Conservation (phyloP, 2,113 vertebrate genomes). For the Chaetodon auriga region DNA sequence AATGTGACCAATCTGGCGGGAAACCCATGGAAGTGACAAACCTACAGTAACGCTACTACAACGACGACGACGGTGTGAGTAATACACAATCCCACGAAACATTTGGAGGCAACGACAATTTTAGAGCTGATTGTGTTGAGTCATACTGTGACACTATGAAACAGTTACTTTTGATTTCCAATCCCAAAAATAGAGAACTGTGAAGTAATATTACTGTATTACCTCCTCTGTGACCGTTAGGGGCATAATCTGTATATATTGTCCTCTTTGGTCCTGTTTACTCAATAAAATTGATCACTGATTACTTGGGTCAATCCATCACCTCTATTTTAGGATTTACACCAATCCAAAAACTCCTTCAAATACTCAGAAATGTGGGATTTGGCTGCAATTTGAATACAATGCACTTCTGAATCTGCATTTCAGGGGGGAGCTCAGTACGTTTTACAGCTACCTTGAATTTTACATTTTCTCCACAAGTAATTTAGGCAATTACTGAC, state of each 20-base stretch:
- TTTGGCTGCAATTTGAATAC: background rate
- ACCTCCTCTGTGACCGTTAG: background rate
- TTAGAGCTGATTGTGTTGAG: slow-evolving; percentile 52
- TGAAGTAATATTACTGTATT: background rate
- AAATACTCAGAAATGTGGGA: background rate
- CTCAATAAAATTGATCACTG: background rate
- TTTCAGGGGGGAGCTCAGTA: too few species aligned
- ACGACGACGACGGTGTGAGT: slow-evolving; percentile 42
- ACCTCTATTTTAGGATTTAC: background rate
- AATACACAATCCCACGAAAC: slow-evolving; percentile 58
- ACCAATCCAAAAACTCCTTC: background rate
- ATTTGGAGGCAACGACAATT: slow-evolving; percentile 49
- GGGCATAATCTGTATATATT: background rate
- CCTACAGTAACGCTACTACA: slow-evolving; percentile 50
- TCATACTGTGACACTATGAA: slow-evolving; percentile 43
- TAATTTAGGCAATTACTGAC: slow-evolving; percentile 13
- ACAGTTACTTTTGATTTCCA: slow-evolving; percentile 31
- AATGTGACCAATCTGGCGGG: slow-evolving; percentile 30
- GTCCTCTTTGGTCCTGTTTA: too few species aligned
- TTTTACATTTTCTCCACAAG: background rate
- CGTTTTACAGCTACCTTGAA: background rate
- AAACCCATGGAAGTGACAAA: slow-evolving; percentile 43
- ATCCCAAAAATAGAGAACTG: slow-evolving; percentile 31
- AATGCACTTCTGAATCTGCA: background rate
- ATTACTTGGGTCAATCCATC: background rate